phyloP scores from a whole-genome alignment of 2,888 invertebrate genomes.

The Achlya flavicornis region DNA sequence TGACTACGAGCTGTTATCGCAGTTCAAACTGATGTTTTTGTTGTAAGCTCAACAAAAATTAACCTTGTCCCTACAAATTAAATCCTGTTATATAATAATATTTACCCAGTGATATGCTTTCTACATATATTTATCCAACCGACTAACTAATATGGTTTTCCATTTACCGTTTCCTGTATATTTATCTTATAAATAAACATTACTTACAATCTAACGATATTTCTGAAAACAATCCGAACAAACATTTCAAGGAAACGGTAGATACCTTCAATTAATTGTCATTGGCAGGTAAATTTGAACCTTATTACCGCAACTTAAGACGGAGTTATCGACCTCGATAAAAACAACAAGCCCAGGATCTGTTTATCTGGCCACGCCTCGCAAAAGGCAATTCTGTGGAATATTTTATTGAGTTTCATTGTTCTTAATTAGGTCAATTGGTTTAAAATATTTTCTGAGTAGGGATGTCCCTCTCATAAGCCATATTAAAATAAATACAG shows the following conservation, averaged over 20 bases:
- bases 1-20: too few species aligned
- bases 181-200: too few species aligned
- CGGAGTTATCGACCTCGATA: not conserved
- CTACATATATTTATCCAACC: too few species aligned
- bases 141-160: too few species aligned
- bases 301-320: constrained; percentile 1
- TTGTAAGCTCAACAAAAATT: too few species aligned
- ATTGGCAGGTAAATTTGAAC: not conserved
- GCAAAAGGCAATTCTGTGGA: constrained; percentile 8
- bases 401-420: constrained; percentile 15
- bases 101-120: too few species aligned
- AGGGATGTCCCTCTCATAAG: not conserved
- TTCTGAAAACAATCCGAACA: not conserved
- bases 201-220: too few species aligned
- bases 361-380: constrained; percentile 8
- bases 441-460: constrained; percentile 8
- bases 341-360: not conserved
- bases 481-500: not conserved
- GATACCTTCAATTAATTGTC: not conserved
- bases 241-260: constrained; percentile 8
- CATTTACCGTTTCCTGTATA: too few species aligned
- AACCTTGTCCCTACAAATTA: too few species aligned
- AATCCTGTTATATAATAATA: too few species aligned
- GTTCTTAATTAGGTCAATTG: constrained; percentile 15
- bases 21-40: too few species aligned